Evolutionary conservation across 1,140 invertebrate species (phyloP), one percentile per base, ranked within the genome.

Genomic region (Gryllus bimaculatus): DNA sequence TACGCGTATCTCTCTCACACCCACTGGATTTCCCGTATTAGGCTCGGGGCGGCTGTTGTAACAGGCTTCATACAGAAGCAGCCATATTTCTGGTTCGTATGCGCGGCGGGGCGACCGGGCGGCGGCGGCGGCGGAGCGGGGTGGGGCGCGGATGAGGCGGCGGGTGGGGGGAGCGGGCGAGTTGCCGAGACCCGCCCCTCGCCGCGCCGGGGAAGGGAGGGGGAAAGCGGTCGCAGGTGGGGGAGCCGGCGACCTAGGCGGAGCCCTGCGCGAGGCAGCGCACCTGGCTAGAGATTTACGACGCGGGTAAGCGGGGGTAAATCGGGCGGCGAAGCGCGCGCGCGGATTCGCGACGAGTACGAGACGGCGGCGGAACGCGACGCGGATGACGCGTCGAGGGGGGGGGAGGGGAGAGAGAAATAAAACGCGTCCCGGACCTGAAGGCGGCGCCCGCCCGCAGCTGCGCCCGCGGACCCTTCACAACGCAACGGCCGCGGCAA

Each of bases 171-270:
- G 2, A 48, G 78, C 49, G 73, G 79, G 79, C 79, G 79, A 77
- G 79, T 79, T 79, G 79, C 48, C 48, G 73, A 76, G 79, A 79
- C 79, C 79, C 79, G 79, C 79, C 79, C 54, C 26, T 74, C n/a
- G 21, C 20, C 26, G 48, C 74, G 48, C 6, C 26, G n/a, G 54
- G 47, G 47, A 75, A 74, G 75, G 75, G 75, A 49, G 47, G 66
- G 78, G 78, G 78, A 48, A 6, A 66, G 78, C 26, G 54, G 78
- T 48, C 47, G 10, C 54, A 10, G 0, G 54, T 3, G 10, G 10
- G 49, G 8, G 8, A 8, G 2, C 54, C 7, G 10, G 10, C 54
- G 10, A 66, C 54, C 54, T 18, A 66, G 54, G 54, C 2, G 54
- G 54, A 7, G 2, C 54, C 54, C 54, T 66, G 18, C 54, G 54